phyloP scores from a whole-genome alignment of 1,140 invertebrate genomes.

The Pollicipes pollicipes region DNA sequence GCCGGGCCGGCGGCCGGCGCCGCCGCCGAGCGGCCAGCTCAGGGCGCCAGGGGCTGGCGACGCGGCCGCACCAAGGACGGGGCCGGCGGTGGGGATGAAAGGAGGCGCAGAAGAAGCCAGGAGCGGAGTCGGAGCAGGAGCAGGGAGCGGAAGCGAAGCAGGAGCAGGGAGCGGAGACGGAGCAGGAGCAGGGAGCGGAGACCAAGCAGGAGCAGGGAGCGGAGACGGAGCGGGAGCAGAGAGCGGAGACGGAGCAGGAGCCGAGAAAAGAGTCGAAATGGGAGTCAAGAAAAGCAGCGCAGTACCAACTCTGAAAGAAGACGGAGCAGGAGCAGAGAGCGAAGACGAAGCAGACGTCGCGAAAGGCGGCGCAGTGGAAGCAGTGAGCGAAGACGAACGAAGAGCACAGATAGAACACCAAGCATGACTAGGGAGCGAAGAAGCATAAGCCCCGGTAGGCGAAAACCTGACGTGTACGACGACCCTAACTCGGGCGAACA shows the following conservation, averaged over 20 bases:
- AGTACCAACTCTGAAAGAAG: background rate
- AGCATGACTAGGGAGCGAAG: too few relatives aligned
- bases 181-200: background rate
- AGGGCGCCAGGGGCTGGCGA: constrained; percentile 8
- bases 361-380: too few relatives aligned
- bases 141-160: background rate
- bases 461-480: background rate
- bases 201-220: background rate
- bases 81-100: background rate
- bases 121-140: background rate
- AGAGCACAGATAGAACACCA: background rate
- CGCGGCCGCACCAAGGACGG: constrained; percentile 11
- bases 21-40: background rate
- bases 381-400: too few relatives aligned
- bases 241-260: background rate
- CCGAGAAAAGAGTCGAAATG: background rate
- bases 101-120: background rate
- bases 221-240: background rate
- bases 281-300: background rate
- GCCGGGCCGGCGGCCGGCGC: background rate
- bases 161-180: background rate
- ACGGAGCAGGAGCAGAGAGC: too few relatives aligned
- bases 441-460: background rate
- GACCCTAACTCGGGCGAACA: background rate
- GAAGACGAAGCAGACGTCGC: too few relatives aligned